Evolutionary conservation across 2,113 vertebrate species (phyloP).

Genomic region (Alectura lathami): DNA sequence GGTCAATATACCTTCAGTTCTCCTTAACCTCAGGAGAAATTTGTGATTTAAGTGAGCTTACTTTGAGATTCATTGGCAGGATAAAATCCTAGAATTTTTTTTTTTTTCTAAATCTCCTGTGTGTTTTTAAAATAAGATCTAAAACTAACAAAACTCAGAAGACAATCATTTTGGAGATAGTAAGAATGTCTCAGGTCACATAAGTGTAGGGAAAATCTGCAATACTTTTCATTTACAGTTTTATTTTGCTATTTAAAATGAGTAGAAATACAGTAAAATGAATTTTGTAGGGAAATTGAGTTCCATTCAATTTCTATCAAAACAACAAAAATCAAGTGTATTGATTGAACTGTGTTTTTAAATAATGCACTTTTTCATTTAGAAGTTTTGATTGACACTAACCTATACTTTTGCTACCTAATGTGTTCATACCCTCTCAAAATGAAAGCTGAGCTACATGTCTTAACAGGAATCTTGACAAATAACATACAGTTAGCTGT

Average conservation of each 20-base stretch:
- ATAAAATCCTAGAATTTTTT: neutral
- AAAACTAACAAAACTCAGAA: neutral
- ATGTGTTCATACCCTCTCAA: neutral
- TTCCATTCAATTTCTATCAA: neutral
- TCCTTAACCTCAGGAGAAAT: neutral
- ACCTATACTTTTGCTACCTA: neutral
- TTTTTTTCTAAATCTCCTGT: neutral
- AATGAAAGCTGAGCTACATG: conserved; percentile 35
- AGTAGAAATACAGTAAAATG: neutral
- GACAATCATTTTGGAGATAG: neutral
- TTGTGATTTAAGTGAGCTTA: neutral
- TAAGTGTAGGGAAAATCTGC: neutral
- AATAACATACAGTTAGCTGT: conserved; percentile 42
- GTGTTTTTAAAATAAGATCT: neutral
- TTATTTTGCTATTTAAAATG: neutral
- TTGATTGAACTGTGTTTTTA: neutral
- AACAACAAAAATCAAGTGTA: neutral
- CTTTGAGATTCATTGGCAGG: neutral
- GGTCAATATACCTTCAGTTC: neutral
- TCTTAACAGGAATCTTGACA: conserved; percentile 57
- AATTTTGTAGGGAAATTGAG: neutral
- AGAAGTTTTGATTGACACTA: neutral
- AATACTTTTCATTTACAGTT: neutral
- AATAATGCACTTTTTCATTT: neutral
- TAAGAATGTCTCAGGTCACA: neutral